A percentile compares a stretch with the other conserved stretches of the same genome.
Conservation (phyloP, 2,797 vertebrate genomes). For the Thamnophis elegans region DNA sequence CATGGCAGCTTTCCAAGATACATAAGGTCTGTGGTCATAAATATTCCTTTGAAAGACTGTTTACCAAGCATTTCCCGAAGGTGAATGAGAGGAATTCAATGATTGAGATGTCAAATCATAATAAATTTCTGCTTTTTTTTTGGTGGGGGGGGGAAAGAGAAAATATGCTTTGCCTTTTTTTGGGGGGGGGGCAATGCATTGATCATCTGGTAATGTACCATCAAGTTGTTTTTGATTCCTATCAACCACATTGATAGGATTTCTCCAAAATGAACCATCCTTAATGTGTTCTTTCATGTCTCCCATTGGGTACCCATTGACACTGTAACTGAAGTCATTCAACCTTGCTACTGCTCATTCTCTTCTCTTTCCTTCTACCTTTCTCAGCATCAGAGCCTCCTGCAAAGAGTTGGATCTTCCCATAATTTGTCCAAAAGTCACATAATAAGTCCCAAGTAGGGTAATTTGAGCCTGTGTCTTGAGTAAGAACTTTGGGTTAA, state of each 20-base stretch:
- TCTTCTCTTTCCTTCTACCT: background rate
- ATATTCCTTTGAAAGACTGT: too few species aligned
- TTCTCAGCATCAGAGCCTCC: background rate
- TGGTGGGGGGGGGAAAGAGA: too few species aligned
- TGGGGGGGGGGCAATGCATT: background rate
- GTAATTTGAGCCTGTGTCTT: background rate
- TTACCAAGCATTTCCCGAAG: too few species aligned
- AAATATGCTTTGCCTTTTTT: too few species aligned
- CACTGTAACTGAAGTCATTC: background rate
- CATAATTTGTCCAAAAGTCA: background rate
- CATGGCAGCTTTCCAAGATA: too few species aligned
- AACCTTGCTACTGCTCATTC: background rate
- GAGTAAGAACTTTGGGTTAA: background rate
- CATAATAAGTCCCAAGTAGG: background rate
- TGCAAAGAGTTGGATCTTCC: background rate
- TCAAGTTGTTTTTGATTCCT: background rate
- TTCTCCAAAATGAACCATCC: background rate
- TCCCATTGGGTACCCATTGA: background rate
- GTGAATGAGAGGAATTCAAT: too few species aligned
- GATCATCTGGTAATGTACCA: background rate
- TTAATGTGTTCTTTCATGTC: background rate
- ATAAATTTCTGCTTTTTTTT: background rate
- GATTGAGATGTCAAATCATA: background rate
- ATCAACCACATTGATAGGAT: background rate
- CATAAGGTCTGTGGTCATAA: too few species aligned